Evolutionary conservation across 1,140 invertebrate genomes (phyloP), one percentile per base, ranked within the genome.

Genomic region (Brachionus rubens): DNA sequence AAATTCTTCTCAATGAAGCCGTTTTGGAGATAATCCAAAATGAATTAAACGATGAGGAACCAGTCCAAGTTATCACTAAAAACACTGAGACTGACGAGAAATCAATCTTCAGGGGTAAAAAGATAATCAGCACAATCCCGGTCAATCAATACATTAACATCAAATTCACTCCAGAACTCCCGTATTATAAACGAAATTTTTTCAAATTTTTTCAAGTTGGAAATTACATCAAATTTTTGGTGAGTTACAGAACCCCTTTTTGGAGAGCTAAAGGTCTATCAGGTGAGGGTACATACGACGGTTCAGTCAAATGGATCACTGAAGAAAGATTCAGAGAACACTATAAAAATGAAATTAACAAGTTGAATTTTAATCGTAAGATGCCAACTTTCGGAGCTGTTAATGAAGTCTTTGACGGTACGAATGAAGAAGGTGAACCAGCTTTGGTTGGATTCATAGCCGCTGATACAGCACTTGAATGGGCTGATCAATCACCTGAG

Each of bases 381-480:
- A 77, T 24, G 76, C 77, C 41, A 50, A 76, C 12, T 79, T 79
- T 10, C 81, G 82, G 80, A 78, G 79, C 36, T 68, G 70, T 50
- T 81, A 82, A 28, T 85, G 78, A 85, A 41, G 80, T 85, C 10
- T 86, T 83, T 78, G 86, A 86, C 81, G 82, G 81, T 28, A 85
- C 83, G 1, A 81, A 83, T 12, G 19, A 79, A 33, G 79, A 78
- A 47, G 81, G 80, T 0, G 82, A 80, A 76, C 83, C 85, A 40
- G 85, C 85, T 14, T 78, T 86, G 4, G 79, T 86, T 6, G 83
- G 80, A 2, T 86, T 86, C 78, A 79, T 86, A 76, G 84, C 81
- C 36, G 86, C 82, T 9, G 77, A 82, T 14, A 79, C 80, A 56
- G 79, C 80, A 16, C 68, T 80, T 5, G 79, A 82, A 68, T 83